phyloP scores from a whole-genome alignment of 2,888 invertebrate genomes.

The Amiota minor region DNA sequence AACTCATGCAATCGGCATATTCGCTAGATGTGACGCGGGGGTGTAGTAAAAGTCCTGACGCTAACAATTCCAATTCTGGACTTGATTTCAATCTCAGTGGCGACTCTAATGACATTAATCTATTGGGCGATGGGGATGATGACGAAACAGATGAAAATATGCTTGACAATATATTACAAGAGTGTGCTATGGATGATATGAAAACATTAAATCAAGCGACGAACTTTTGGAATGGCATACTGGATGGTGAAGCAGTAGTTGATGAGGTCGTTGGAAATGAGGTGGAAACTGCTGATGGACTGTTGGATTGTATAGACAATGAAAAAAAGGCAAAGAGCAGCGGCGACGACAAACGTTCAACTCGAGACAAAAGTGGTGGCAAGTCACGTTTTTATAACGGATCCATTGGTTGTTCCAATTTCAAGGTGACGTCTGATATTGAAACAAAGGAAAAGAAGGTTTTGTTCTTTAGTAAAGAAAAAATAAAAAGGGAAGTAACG shows the following conservation, averaged over 20 bases:
- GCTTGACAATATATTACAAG: slow-evolving; percentile 73
- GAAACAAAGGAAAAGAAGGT: slow-evolving; percentile 37
- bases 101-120: slow-evolving; percentile 72
- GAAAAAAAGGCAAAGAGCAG: slow-evolving; percentile 56
- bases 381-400: slow-evolving; percentile 39
- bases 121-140: slow-evolving; percentile 70
- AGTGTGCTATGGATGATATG: slow-evolving; percentile 73
- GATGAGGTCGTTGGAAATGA: slow-evolving; percentile 56
- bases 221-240: slow-evolving; percentile 73
- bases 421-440: slow-evolving; percentile 42
- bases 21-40: slow-evolving; percentile 58
- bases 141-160: slow-evolving; percentile 70
- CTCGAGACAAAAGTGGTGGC: slow-evolving; percentile 37
- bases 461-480: slow-evolving; percentile 66
- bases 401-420: slow-evolving; percentile 55
- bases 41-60: slow-evolving; percentile 63
- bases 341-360: slow-evolving; percentile 41
- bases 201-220: slow-evolving; percentile 72
- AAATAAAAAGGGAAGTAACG: slow-evolving; percentile 41
- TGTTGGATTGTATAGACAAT: slow-evolving; percentile 69
- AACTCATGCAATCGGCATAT: slow-evolving; percentile 64
- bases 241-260: slow-evolving; percentile 70
- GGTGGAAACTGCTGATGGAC: slow-evolving; percentile 60
- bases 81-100: slow-evolving; percentile 72
- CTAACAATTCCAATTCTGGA: slow-evolving; percentile 59